These are phyloP conservation scores for Athetis lepigone DNA, from an alignment of 2,888 invertebrate species.

Conservation along the genomic window DNA sequence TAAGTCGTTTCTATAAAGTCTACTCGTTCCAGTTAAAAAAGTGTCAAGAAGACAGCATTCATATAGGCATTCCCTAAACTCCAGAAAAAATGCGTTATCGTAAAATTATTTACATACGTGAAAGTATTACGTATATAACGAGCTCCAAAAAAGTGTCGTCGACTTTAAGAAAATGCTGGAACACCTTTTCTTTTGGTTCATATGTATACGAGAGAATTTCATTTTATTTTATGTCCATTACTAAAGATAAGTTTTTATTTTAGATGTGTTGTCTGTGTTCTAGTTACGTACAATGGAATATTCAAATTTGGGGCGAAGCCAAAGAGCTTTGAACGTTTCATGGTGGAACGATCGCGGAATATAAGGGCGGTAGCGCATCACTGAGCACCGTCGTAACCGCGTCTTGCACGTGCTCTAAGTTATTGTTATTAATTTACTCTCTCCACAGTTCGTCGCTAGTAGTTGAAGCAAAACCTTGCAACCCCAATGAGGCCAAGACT, in stretches of 20 bases:
- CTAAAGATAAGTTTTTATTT: slow-evolving; percentile 55
- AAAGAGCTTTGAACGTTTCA: slow-evolving; percentile 52
- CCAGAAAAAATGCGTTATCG: slow-evolving; percentile 34
- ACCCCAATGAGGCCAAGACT: background rate
- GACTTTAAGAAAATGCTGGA: slow-evolving; percentile 36
- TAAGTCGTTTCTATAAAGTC: background rate
- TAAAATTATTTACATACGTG: slow-evolving; percentile 49
- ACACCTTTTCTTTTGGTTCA: slow-evolving; percentile 22
- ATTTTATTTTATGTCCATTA: slow-evolving; percentile 58
- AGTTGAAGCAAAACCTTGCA: background rate
- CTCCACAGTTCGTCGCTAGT: background rate
- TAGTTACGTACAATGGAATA: slow-evolving; percentile 54
- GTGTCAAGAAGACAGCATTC: background rate
- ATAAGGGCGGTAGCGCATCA: slow-evolving; percentile 28
- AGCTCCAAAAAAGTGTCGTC: slow-evolving; percentile 46
- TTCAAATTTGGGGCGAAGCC: slow-evolving; percentile 59
- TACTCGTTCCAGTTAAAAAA: background rate
- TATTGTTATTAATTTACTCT: slow-evolving; percentile 7
- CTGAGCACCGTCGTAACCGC: background rate
- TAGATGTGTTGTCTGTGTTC: slow-evolving; percentile 44
- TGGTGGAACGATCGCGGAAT: slow-evolving; percentile 31
- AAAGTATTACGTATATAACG: slow-evolving; percentile 35
- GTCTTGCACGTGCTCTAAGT: background rate
- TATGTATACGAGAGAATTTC: slow-evolving; percentile 36
- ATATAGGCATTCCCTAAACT: slow-evolving; percentile 15